Evolutionary conservation across 2,797 vertebrate species (phyloP), one percentile per base, ranked within the genome.

Genomic region (Trachurus trachurus): DNA sequence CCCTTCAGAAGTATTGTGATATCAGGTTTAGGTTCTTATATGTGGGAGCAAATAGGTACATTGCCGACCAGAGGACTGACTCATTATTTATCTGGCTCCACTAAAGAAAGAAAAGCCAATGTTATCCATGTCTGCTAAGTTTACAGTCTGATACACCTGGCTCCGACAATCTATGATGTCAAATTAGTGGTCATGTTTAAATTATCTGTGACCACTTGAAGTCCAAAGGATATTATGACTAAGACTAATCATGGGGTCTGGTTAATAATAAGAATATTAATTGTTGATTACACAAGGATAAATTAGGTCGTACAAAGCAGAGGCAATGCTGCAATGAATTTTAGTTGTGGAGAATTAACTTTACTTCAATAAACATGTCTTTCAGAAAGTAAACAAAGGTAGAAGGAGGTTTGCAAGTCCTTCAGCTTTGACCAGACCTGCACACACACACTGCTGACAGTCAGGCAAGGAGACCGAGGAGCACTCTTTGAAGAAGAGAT

Each of bases 91-190:
- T 31, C 13, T 37, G 58, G 26, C 76, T 40, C 53, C 54, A 37
- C 10, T 44, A 34, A 71, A 80, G 42, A 86, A 78, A 78, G 21
- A 21, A 66, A 50, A 66, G 31, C 1, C 50, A 53, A 26, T 13
- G 26, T 62, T 66, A 61, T 57, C 45, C 50, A 40, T 50, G 19
- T n/a, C n/a, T 0, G 5, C 54, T n/a, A 19, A 52, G 45, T 89
- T 83, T 85, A 78, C 76, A 74, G 39, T 80, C 49, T 52, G 78
- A 85, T 83, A 80, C 0, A 26, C 39, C n/a, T 34, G 81, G 80
- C 82, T 79, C 77, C 66, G 2, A 56, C 58, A 67, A 60, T 74
- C 60, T 47, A 19, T 40, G n/a, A n/a, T 50, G 19, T 54, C 39
- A 66, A 63, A 78, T 76, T 60, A 74, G 10, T 34, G 44, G n/a